Base-by-base conservation (phyloP, 1,140 invertebrate species). In the Scaptodrosophila lebanonensis region DNA sequence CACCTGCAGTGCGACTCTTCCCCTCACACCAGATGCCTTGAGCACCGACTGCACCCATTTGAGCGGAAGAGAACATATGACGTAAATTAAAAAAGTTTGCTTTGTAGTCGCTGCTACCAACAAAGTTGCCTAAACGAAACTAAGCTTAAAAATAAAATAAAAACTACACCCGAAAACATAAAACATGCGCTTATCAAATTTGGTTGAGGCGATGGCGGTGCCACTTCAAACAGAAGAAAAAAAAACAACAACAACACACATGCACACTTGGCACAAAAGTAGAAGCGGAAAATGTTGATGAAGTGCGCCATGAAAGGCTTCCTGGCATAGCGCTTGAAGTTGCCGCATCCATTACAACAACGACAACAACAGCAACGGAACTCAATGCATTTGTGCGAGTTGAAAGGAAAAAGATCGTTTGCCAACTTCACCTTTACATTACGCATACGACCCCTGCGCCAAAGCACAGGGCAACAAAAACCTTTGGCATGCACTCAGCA, bases 221-320 rank as follows among this genome's bases (percentile, higher is more conserved):
- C n/a, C n/a, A n/a, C n/a, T 27, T 27, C 8, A 32, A 9, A 32
- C 3, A 32, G 30, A 11, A 2, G 12, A 2, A 32, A 11, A 32
- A 9, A 32, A 9, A 32, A 15, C 11, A 15, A 9, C 9, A 18
- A 15, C 2, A 4, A 15, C 11, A 15, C 4, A 15, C 36, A 7
- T 27, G 12, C 11, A 2, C 16, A 16, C 27, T 33, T 50, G 48
- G 35, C 15, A 40, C 40, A 29, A 40, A 48, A 20, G 44, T 35
- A 47, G 32, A 36, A 47, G 64, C 44, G 50, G 65, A 36, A 76
- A n/a, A n/a, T n/a, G 63, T 77, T 77, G 72, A 77, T 70, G 73
- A 79, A 79, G 73, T 79, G 73, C 68, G n/a, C n/a, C n/a, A 61
- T 75, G 73, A 79, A 79, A 82, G 75, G 75, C 66, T 79, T 69